phyloP scores from a whole-genome alignment of 1,140 invertebrate species.

The Euglossa dilemma region DNA sequence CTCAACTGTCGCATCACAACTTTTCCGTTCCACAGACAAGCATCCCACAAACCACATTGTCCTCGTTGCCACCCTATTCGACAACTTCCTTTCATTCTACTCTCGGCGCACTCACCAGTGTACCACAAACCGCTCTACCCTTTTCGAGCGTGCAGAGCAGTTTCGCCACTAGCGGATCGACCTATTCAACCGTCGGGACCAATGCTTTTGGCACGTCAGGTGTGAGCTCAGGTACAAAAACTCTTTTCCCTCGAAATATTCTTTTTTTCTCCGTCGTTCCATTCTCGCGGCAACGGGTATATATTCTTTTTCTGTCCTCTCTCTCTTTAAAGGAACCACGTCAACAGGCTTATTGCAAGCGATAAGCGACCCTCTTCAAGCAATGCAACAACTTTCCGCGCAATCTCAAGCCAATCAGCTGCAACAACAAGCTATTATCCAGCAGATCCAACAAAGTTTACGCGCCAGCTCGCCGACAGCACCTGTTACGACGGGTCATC shows the following conservation, averaged over 20 bases:
- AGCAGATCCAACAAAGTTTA: conserved; percentile 81
- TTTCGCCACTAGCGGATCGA: conserved; percentile 75
- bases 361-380: conserved; percentile 79
- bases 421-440: conserved; percentile 81
- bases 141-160: conserved; percentile 76
- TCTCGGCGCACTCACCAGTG: conserved; percentile 73
- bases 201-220: conserved; percentile 79
- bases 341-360: conserved; percentile 78
- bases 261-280: too few species aligned
- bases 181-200: conserved; percentile 79
- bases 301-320: background rate
- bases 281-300: background rate
- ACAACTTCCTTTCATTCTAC: conserved; percentile 77
- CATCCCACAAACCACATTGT: conserved; percentile 72
- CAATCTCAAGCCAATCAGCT: conserved; percentile 81
- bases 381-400: conserved; percentile 81
- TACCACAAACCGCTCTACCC: conserved; percentile 77
- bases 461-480: conserved; percentile 78
- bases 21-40: conserved; percentile 76
- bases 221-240: conserved; percentile 73
- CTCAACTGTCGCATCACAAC: conserved; percentile 75
- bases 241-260: background rate
- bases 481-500: conserved; percentile 72
- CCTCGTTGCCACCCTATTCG: conserved; percentile 76
- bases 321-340: conserved; percentile 66